Conservation (phyloP, 1,140 invertebrate genomes). For the Drosophila lowei region DNA sequence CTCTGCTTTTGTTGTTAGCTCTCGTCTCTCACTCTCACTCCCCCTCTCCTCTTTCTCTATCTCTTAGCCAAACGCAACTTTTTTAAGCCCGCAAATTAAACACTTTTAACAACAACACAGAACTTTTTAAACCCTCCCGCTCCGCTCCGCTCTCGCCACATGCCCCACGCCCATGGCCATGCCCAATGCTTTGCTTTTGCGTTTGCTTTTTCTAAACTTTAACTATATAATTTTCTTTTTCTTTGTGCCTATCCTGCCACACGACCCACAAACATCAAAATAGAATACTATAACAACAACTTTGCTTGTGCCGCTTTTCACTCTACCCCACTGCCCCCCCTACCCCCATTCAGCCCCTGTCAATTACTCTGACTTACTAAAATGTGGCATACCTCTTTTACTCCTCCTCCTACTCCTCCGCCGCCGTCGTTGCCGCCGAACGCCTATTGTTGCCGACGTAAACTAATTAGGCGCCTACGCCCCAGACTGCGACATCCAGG, state of each 20-base stretch:
- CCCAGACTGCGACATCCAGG: slow-evolving; percentile 93
- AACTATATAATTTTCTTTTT: slow-evolving; percentile 52
- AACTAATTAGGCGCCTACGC: slow-evolving; percentile 88
- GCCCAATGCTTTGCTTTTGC: slow-evolving; percentile 28
- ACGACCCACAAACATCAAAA: slow-evolving; percentile 56
- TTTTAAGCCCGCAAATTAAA: slow-evolving; percentile 80
- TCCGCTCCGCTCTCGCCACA: slow-evolving; percentile 25
- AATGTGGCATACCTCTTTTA: slow-evolving; percentile 50
- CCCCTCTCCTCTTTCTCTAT: slow-evolving; percentile 29
- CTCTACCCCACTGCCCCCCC: slow-evolving; percentile 12
- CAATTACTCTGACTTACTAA: slow-evolving; percentile 66
- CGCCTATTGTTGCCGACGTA: slow-evolving; percentile 8
- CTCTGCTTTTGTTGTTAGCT: slow-evolving; percentile 47
- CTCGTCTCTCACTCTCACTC: slow-evolving; percentile 22
- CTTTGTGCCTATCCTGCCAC: slow-evolving; percentile 28
- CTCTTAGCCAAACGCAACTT: slow-evolving; percentile 70
- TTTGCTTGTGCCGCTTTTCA: slow-evolving; percentile 71
- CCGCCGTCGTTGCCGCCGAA: slow-evolving; percentile 3
- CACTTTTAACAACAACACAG: slow-evolving; percentile 72
- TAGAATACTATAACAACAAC: slow-evolving; percentile 52
- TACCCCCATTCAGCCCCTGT: slow-evolving; percentile 7
- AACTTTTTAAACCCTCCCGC: slow-evolving; percentile 41
- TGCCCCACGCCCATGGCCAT: slow-evolving; percentile 16
- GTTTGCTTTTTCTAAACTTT: slow-evolving; percentile 57
- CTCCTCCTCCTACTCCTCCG: slow-evolving; percentile 30